Percentiles rank a stretch among this genome's conserved stretches.
Conservation (phyloP, 92 coral and sea anemone species). For the Heliopora coerulea region DNA sequence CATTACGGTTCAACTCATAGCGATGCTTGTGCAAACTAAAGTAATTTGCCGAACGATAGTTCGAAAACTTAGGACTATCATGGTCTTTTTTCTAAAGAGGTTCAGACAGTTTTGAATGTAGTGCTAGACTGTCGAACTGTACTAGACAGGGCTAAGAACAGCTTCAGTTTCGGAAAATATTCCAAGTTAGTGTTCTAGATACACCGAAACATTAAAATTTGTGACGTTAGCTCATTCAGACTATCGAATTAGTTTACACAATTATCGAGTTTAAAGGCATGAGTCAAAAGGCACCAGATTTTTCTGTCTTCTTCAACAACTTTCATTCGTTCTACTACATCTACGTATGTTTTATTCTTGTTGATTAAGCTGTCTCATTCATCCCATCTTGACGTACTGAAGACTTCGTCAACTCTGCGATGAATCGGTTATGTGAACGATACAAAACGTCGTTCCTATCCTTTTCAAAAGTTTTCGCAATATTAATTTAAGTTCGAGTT, state of each 20-base stretch:
- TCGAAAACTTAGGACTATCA: no score
- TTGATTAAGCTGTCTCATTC: neutral
- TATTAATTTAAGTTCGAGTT: slow-evolving; percentile 74
- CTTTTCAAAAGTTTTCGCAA: slow-evolving; percentile 81
- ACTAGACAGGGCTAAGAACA: no score
- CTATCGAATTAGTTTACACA: neutral
- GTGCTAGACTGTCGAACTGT: no score
- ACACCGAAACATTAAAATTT: neutral
- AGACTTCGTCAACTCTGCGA: slow-evolving; percentile 16
- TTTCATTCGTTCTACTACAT: neutral
- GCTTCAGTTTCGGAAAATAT: no score
- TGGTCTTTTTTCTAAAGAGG: no score
- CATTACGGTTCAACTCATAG: no score
- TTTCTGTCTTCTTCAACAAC: neutral
- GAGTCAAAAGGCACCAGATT: neutral
- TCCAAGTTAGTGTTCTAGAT: no score
- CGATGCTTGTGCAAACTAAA: no score
- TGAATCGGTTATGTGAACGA: slow-evolving; percentile 8
- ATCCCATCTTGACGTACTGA: neutral
- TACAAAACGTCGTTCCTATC: slow-evolving; percentile 69
- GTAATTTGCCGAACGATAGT: no score
- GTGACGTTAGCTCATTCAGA: no score
- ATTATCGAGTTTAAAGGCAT: neutral
- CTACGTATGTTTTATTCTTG: neutral
- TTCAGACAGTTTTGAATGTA: no score